Evolutionary conservation across 2,888 invertebrate genomes (phyloP).

Genomic region (Caenorhabditis sp.): DNA sequence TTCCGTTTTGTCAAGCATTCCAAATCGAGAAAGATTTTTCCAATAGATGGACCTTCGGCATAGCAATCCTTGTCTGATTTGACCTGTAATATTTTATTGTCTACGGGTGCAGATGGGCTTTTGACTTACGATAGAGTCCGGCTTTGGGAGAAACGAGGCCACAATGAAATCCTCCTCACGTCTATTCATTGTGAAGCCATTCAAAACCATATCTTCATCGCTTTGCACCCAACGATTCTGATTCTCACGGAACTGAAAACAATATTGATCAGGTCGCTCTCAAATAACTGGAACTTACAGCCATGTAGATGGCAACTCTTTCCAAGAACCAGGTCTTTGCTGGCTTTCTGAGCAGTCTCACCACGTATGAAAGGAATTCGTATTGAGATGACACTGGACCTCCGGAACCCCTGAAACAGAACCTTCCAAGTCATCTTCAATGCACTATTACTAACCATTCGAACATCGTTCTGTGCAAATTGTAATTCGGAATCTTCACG

Average conservation of each 20-base stretch:
- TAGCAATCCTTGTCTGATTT: background rate
- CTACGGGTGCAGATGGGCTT: background rate
- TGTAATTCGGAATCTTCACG: conserved; percentile 3
- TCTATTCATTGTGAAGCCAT: background rate
- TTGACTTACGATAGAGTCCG: background rate
- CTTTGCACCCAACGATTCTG: background rate
- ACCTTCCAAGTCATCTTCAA: too few species aligned
- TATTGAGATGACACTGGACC: conserved; percentile 31
- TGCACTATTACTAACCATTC: conserved; percentile 31
- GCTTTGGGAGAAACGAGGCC: conserved; percentile 2
- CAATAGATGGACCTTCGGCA: conserved; percentile 16
- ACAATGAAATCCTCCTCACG: conserved; percentile 20
- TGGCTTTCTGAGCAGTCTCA: conserved; percentile 12
- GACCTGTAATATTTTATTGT: background rate
- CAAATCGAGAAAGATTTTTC: conserved; percentile 14
- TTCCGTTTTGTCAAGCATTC: conserved; percentile 24
- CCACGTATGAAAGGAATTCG: conserved; percentile 1
- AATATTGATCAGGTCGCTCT: background rate
- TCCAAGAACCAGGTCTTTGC: conserved; percentile 9
- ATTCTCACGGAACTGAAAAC: conserved; percentile 35
- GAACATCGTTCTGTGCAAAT: conserved; percentile 10
- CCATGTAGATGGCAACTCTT: conserved; percentile 17
- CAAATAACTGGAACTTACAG: background rate
- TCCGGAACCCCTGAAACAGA: conserved; percentile 9
- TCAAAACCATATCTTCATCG: background rate